Evolutionary conservation across 2,888 invertebrate species (phyloP), one percentile per base, ranked within the genome.

Genomic region (Adelphocoris suturalis): DNA sequence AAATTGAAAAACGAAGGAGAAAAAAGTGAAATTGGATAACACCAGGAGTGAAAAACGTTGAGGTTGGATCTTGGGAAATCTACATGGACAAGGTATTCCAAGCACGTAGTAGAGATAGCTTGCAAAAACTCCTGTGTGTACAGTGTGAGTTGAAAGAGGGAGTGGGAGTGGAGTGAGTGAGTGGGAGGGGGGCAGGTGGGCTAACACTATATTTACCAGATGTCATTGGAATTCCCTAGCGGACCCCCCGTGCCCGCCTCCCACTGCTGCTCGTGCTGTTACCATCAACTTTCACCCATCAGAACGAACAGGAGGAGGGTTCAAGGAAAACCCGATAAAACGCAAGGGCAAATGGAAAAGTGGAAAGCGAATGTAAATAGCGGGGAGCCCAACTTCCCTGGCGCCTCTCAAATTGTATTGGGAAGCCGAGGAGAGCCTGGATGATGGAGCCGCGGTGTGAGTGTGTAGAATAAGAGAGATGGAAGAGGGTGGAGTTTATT

Each of bases 161-260:
- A 13, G 19, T 75, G 75, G 19, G 75, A 12, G 75, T 75, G 76
- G 5, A 14, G 19, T 12, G 37, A 13, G 19, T 75, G 75, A 19
- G 75, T 3, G 75, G 76, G 5, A 27, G 78, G 47, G 47, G 46
- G 5, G 78, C 1, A 5, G 12, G 7, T 13, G 80, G 14, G 48
- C 23, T 23, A 52, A 52, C 52, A 27, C 14, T 52, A 52, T 82
- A 82, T 82, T 82, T 82, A 82, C 82, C 82, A 52, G 82, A 82
- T 82, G 82, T 82, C 82, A 82, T 82, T 82, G 82, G 82, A 82
- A 82, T 82, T 82, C 82, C 82, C 82, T 12, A 23, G 55, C 16
- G n/a, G 52, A 82, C n/a, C 78, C 78, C 78, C 37, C 75, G 28
- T 16, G 13, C 37, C 28, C 75, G 75, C 75, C 78, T 19, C 61